A percentile compares a stretch with the other conserved stretches of the same genome.
Conservation (phyloP, 1,140 invertebrate species). For the Trichonephila clavipes region DNA sequence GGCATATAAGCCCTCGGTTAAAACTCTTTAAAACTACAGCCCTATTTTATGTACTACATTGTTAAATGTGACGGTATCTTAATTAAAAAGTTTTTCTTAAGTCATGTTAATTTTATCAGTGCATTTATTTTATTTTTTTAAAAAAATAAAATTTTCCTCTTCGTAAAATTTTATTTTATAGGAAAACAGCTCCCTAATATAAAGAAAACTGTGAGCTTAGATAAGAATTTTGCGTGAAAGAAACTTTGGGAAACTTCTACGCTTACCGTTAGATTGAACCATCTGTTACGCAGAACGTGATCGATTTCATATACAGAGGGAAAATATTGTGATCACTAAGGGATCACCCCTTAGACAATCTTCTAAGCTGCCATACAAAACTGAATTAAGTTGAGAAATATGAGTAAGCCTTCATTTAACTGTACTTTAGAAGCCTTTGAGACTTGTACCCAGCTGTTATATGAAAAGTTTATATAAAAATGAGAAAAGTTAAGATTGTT, state of each 20-base stretch:
- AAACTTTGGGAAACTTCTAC: not conserved
- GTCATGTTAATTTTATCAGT: too few species aligned
- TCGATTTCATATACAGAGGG: constrained; percentile 35
- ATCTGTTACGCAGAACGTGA: constrained; percentile 10
- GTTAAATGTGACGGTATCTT: too few species aligned
- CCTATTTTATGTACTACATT: too few species aligned
- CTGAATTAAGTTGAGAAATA: constrained; percentile 33
- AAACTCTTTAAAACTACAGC: too few species aligned
- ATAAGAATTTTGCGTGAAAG: not conserved
- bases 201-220: not conserved
- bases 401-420: not conserved
- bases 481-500: too few species aligned
- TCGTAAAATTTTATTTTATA: not conserved
- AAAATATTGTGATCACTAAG: not conserved
- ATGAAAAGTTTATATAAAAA: not conserved
- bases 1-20: too few species aligned
- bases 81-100: too few species aligned
- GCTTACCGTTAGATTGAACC: not conserved
- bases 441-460: not conserved
- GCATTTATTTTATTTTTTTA: too few species aligned
- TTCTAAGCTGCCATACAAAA: not conserved
- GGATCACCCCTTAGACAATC: not conserved
- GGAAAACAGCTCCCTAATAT: not conserved
- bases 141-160: too few species aligned
- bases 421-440: not conserved